These are phyloP conservation scores for Dryobotodes eremita DNA, from an alignment of 2,888 invertebrate genomes.

Conservation along the genomic window DNA sequence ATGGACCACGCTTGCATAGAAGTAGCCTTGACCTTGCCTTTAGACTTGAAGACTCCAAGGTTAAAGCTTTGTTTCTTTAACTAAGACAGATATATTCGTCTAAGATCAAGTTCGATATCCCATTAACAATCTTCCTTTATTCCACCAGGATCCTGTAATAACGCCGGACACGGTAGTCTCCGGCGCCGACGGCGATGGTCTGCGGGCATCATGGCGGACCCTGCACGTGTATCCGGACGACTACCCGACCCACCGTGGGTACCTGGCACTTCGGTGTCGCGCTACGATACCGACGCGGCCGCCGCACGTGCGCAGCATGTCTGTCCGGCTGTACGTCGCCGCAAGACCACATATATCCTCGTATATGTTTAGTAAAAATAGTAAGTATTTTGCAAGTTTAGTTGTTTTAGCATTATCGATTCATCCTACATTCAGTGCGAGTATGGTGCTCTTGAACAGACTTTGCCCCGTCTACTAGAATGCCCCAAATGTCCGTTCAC, in stretches of 20 bases:
- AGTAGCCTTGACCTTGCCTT: too few species aligned
- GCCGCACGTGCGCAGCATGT: slow-evolving; percentile 84
- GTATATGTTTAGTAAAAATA: slow-evolving; percentile 89
- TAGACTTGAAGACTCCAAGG: too few species aligned
- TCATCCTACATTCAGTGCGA: not conserved
- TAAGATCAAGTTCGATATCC: too few species aligned
- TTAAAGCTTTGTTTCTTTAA: too few species aligned
- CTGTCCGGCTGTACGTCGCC: slow-evolving; percentile 86
- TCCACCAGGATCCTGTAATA: slow-evolving; percentile 84
- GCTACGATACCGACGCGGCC: slow-evolving; percentile 84
- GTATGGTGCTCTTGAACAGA: not conserved
- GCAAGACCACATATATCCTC: slow-evolving; percentile 86
- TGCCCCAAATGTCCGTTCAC: not conserved
- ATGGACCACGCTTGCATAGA: too few species aligned
- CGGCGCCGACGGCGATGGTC: slow-evolving; percentile 85
- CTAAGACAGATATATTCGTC: too few species aligned
- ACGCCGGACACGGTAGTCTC: slow-evolving; percentile 84
- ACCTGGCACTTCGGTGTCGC: slow-evolving; percentile 84
- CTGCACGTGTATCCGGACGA: slow-evolving; percentile 86
- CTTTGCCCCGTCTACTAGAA: not conserved
- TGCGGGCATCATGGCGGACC: slow-evolving; percentile 86
- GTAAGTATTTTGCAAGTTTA: slow-evolving; percentile 76
- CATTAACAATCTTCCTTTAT: not conserved
- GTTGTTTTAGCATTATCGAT: not conserved
- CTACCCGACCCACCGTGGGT: slow-evolving; percentile 85